These are phyloP conservation scores for Notothenia coriiceps DNA, from an alignment of 2,113 vertebrate species.

Conservation along the genomic window DNA sequence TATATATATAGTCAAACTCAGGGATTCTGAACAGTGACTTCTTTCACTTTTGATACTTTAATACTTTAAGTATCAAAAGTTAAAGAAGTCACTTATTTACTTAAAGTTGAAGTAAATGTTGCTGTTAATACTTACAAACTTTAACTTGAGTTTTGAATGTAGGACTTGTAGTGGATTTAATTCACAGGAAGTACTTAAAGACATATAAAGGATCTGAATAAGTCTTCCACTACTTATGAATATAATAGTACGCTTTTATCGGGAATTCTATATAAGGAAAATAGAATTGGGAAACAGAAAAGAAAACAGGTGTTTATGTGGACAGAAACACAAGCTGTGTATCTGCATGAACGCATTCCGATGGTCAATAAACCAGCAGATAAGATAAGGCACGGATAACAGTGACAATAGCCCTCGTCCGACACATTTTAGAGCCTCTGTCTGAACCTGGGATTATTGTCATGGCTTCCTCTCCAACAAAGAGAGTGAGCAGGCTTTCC, in stretches of 20 bases:
- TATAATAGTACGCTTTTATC: not conserved
- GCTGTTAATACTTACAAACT: not conserved
- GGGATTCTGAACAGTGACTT: not conserved
- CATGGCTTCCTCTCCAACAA: not conserved
- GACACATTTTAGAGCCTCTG: constrained; percentile 68
- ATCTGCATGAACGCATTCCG: constrained; percentile 69
- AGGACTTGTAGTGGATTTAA: no score
- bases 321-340: constrained; percentile 33
- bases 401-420: constrained; percentile 56
- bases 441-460: constrained; percentile 40
- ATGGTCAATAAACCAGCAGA: constrained; percentile 75
- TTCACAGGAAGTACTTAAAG: not conserved
- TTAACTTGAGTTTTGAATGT: not conserved
- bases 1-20: not conserved
- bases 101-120: not conserved
- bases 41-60: not conserved
- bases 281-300: constrained; percentile 52
- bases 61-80: no score
- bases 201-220: not conserved
- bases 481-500: constrained; percentile 5
- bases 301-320: constrained; percentile 65
- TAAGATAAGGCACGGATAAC: constrained; percentile 71
- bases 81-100: no score
- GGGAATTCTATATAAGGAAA: not conserved
- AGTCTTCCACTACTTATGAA: not conserved